A percentile compares a stretch with the other conserved stretches of the same genome.
Evolutionary conservation across 2,797 vertebrate species (phyloP).

Genomic region (Lagodon rhomboides): DNA sequence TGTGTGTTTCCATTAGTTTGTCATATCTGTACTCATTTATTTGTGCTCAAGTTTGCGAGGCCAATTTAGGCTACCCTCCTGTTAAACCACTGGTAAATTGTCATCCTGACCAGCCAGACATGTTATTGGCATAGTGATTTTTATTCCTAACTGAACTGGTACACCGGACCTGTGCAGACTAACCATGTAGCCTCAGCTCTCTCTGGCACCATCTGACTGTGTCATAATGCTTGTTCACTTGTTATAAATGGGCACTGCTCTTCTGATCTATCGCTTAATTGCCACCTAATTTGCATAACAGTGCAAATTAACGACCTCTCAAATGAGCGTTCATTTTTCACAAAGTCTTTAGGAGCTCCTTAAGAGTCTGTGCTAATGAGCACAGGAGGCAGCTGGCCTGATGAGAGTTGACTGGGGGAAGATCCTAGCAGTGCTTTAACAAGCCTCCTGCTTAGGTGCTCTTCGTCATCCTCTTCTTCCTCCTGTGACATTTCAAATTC

Average conservation of each 20-base stretch:
- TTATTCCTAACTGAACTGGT: slow-evolving; percentile 54
- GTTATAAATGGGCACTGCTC: slow-evolving; percentile 90
- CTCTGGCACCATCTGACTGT: slow-evolving; percentile 84
- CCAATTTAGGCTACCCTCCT: slow-evolving; percentile 1
- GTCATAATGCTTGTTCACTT: slow-evolving; percentile 88
- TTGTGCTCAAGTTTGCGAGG: not conserved
- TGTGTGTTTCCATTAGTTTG: slow-evolving; percentile 27
- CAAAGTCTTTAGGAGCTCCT: slow-evolving; percentile 93
- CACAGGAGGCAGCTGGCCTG: slow-evolving; percentile 89
- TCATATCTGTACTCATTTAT: slow-evolving; percentile 12
- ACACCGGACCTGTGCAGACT: slow-evolving; percentile 55
- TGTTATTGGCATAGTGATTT: slow-evolving; percentile 35
- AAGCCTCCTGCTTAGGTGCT: slow-evolving; percentile 81
- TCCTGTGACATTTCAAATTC: slow-evolving; percentile 74
- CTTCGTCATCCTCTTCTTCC: slow-evolving; percentile 77
- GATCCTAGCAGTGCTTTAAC: slow-evolving; percentile 78
- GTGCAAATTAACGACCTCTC: slow-evolving; percentile 93
- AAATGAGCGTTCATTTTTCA: slow-evolving; percentile 92
- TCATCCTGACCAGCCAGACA: slow-evolving; percentile 34
- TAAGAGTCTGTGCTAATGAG: slow-evolving; percentile 91
- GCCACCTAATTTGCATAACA: slow-evolving; percentile 92
- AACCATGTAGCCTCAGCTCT: slow-evolving; percentile 70
- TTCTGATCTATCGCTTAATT: slow-evolving; percentile 91
- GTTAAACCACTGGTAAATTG: slow-evolving; percentile 25
- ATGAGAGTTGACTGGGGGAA: slow-evolving; percentile 85